Evolutionary conservation across 2,888 invertebrate genomes (phyloP), one percentile per base, ranked within the genome.

Genomic region (Lypha dubia): DNA sequence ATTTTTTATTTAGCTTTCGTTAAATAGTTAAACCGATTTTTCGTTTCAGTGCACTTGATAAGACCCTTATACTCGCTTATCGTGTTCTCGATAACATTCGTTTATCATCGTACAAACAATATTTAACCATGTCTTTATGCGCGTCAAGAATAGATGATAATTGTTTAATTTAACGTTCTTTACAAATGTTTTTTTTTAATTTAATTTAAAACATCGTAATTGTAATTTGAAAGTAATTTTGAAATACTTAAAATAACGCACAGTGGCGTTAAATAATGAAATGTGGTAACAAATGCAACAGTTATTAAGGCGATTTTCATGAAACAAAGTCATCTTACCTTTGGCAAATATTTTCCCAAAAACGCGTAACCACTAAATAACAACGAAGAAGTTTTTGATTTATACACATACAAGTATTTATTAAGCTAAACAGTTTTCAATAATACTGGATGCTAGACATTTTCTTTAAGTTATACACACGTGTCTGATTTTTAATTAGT

Each of bases 21-120:
- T 28, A 28, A 28, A 28, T 28, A 28, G 2, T 28, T 5, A 2
- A 28, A 28, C 28, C 28, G 35, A 35, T 3, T 20, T 49, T 32
- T 65, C 11, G 4, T 17, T 32, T 53, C 15, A 51, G n/a, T 68
- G 35, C 32, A 22, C 13, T 15, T 68, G 20, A 51, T 24, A 24
- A 32, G 13, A 7, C n/a, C 22, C 24, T 6, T n/a, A 9, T n/a
- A n/a, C 28, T n/a, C 35, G n/a, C 1, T 63, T 63, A 53, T 51
- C 74, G 41, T 28, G 15, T 63, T 15, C 0, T 63, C 20, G 77
- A 77, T 68, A 77, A 49, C 3, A n/a, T n/a, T n/a, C n/a, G 17
- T 53, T 77, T 77, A 79, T 79, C 79, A 51, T 51, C 15, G 17
- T 68, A 17, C 22, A 77, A 70, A 77, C 28, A 77, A 49, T 32